These are phyloP conservation scores for Pavo muticus DNA, from an alignment of 2,113 vertebrate genomes.

Conservation along the genomic window DNA sequence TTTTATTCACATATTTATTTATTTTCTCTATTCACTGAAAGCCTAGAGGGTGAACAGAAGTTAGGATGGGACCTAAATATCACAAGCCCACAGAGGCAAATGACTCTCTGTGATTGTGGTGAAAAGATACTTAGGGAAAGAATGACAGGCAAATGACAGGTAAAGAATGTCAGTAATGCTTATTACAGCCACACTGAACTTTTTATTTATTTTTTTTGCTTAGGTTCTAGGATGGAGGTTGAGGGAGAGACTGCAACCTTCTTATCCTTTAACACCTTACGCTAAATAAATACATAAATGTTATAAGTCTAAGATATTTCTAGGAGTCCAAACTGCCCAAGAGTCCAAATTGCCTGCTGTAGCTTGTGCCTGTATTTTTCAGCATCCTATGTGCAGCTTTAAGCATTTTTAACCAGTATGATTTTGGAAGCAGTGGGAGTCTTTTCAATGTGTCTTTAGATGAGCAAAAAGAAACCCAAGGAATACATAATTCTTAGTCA, in stretches of 20 bases:
- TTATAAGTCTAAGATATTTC: neutral
- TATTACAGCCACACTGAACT: neutral
- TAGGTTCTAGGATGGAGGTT: neutral
- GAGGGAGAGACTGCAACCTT: neutral
- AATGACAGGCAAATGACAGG: neutral
- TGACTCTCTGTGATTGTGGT: neutral
- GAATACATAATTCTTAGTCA: neutral
- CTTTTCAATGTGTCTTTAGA: neutral
- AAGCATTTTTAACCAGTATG: neutral
- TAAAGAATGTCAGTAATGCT: neutral
- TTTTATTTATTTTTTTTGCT: neutral
- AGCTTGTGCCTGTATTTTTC: neutral
- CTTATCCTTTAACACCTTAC: neutral
- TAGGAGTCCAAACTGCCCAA: neutral
- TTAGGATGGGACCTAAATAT: neutral
- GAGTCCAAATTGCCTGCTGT: neutral
- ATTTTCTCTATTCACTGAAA: neutral
- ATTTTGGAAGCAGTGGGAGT: neutral
- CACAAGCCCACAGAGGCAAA: neutral
- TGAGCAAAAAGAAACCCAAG: neutral
- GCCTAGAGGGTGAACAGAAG: neutral
- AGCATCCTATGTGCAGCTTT: neutral
- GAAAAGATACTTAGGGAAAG: conserved; percentile 1
- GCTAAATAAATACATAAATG: neutral
- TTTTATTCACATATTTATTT: neutral